Evolutionary conservation across 1,140 invertebrate genomes (phyloP).

Genomic region (Macrocentrus cingulum): DNA sequence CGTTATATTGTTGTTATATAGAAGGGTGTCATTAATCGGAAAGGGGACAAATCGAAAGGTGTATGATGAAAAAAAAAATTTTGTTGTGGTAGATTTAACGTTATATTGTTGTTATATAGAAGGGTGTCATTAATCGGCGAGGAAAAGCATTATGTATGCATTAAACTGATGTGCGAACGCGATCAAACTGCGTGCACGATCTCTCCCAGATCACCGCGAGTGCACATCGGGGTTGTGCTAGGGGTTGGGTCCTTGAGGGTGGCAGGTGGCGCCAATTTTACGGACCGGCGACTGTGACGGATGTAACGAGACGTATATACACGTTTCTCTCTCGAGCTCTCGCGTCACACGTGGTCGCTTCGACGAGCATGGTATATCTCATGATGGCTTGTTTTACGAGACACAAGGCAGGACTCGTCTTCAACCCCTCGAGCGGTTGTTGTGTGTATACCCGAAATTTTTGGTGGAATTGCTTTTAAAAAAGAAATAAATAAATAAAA

Average conservation of each 20-base stretch:
- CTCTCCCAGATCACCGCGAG: constrained; percentile 21
- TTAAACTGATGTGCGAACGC: too few species aligned
- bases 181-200: background rate
- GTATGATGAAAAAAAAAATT: too few species aligned
- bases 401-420: constrained; percentile 26
- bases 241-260: constrained; percentile 40
- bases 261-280: constrained; percentile 61
- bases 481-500: too few species aligned
- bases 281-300: constrained; percentile 58
- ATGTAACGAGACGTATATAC: constrained; percentile 45
- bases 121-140: too few species aligned
- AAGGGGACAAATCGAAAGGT: too few species aligned
- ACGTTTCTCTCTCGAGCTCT: constrained; percentile 21
- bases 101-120: too few species aligned
- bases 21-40: too few species aligned
- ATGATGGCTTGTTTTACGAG: constrained; percentile 49
- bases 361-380: constrained; percentile 46
- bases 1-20: too few species aligned
- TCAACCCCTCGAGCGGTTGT: background rate
- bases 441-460: too few species aligned
- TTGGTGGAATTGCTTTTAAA: too few species aligned
- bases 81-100: too few species aligned
- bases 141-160: constrained; percentile 59
- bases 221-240: constrained; percentile 3
- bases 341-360: constrained; percentile 51